Conservation (phyloP, 2,797 vertebrate species). For the Dermochelys coriacea region DNA sequence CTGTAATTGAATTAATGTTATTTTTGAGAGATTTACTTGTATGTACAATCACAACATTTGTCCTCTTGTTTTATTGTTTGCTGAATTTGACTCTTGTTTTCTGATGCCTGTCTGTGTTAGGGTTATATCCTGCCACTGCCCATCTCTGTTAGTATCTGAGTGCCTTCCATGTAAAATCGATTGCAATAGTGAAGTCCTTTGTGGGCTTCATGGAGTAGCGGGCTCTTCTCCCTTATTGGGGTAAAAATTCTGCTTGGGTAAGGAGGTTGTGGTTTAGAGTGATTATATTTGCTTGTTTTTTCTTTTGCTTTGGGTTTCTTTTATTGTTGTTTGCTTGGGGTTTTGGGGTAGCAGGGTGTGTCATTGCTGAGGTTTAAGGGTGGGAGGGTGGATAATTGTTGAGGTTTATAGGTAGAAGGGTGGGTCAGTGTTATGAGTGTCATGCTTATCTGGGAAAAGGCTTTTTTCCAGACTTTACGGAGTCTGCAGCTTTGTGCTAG, state of each 20-base stretch:
- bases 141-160: background rate
- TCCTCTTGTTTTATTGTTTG: background rate
- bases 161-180: background rate
- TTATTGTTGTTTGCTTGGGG: background rate
- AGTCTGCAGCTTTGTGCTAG: background rate
- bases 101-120: background rate
- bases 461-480: background rate
- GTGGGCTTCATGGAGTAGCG: background rate
- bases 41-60: background rate
- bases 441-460: background rate
- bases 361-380: background rate
- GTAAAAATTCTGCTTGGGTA: background rate
- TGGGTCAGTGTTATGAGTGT: background rate
- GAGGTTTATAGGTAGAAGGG: background rate
- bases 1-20: too few species aligned
- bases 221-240: background rate
- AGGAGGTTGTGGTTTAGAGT: background rate
- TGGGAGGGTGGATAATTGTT: background rate
- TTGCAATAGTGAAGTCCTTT: background rate
- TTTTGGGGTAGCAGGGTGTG: background rate
- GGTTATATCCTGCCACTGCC: background rate
- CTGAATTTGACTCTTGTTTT: background rate
- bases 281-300: background rate
- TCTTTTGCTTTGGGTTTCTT: background rate
- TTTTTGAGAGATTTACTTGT: background rate